Evolutionary conservation across 2,888 invertebrate genomes (phyloP).

Genomic region (Hydropsyche betteni): DNA sequence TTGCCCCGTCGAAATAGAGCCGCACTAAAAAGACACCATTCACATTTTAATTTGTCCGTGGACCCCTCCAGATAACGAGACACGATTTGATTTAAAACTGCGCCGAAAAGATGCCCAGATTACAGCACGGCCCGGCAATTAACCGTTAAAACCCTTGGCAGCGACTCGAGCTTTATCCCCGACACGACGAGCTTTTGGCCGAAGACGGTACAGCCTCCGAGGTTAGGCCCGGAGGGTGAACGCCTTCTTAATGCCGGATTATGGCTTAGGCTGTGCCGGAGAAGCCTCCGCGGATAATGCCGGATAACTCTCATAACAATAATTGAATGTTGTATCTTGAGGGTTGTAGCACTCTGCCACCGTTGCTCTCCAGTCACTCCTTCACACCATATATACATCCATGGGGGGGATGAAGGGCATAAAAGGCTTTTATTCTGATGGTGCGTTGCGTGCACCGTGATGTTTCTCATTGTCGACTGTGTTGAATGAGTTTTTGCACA

Average conservation of each 20-base stretch:
- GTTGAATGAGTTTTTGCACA: slow-evolving; percentile 20
- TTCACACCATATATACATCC: background rate
- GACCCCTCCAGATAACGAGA: background rate
- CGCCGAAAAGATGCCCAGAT: slow-evolving; percentile 3
- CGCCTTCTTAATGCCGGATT: slow-evolving; percentile 17
- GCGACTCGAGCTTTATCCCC: background rate
- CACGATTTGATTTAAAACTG: slow-evolving; percentile 2
- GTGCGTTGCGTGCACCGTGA: background rate
- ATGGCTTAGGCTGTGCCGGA: background rate
- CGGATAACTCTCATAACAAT: background rate
- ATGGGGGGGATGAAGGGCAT: background rate
- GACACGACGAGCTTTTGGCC: background rate
- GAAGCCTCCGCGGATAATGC: background rate
- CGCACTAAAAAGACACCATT: too few relatives aligned
- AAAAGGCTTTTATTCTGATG: slow-evolving; percentile 18
- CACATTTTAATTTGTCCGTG: too few relatives aligned
- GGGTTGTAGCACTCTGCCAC: background rate
- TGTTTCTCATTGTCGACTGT: slow-evolving; percentile 22
- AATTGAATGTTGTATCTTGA: slow-evolving; percentile 2
- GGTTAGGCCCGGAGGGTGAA: background rate
- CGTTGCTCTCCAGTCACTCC: background rate
- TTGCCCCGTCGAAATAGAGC: too few relatives aligned
- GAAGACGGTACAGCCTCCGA: background rate
- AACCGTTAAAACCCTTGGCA: slow-evolving; percentile 23
- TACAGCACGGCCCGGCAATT: slow-evolving; percentile 6